A percentile compares a stretch with the other conserved stretches of the same genome.
phyloP scores from a whole-genome alignment of 2,797 vertebrate species.

The Halcyon chelicuti region DNA sequence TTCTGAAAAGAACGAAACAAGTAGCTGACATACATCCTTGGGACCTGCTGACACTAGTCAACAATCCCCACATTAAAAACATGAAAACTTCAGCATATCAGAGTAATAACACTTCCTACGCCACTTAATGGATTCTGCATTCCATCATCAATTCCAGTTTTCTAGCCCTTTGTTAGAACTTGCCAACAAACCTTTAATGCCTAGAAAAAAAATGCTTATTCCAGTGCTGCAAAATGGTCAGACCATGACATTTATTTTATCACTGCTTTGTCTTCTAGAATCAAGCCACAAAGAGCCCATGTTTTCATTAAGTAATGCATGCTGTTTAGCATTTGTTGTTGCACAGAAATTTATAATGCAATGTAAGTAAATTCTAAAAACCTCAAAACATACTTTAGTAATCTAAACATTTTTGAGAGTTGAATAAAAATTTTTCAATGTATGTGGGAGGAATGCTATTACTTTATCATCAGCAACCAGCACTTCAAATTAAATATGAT shows the following conservation, averaged over 20 bases:
- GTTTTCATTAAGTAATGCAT: background rate
- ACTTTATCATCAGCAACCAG: conserved; percentile 40
- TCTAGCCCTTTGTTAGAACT: background rate
- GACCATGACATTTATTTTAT: background rate
- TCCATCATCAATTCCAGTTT: background rate
- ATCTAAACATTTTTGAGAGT: conserved; percentile 1
- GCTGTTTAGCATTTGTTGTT: background rate
- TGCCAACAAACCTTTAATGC: background rate
- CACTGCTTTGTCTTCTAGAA: background rate
- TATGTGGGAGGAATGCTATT: conserved; percentile 27
- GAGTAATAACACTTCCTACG: background rate
- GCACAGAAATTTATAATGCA: background rate
- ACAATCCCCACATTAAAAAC: conserved; percentile 9
- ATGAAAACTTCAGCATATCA: conserved; percentile 49
- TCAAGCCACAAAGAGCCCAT: background rate
- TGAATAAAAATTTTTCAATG: conserved; percentile 1
- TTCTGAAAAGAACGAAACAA: conserved; percentile 40
- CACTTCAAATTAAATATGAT: conserved; percentile 21
- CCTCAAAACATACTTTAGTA: background rate
- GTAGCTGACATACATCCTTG: conserved; percentile 6
- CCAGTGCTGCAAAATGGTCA: background rate
- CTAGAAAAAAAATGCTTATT: background rate
- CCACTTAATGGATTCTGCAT: background rate
- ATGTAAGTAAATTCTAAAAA: conserved; percentile 5
- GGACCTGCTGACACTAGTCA: conserved; percentile 30